Conservation (phyloP, 1,140 invertebrate genomes). For the Xylocopa sonorina region DNA sequence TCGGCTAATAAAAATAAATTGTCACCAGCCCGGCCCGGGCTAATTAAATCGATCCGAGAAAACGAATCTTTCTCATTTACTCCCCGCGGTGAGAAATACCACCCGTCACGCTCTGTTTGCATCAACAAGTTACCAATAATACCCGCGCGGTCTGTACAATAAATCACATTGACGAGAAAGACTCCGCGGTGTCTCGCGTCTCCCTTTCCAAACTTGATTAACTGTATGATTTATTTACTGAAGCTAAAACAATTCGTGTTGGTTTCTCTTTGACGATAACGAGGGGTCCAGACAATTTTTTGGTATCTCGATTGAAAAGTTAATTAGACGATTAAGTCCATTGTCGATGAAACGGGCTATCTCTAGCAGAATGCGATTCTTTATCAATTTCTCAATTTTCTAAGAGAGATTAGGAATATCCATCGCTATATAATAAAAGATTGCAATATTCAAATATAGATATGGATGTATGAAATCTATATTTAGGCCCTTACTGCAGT, state of each 20-base stretch:
- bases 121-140: constrained; percentile 39
- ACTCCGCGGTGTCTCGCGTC: neutral
- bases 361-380: neutral
- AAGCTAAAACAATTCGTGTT: too few species aligned
- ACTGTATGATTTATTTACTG: neutral
- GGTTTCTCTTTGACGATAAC: too few species aligned
- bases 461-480: too few species aligned
- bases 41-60: constrained; percentile 53
- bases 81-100: neutral
- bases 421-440: too few species aligned
- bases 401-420: too few species aligned
- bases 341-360: constrained; percentile 13
- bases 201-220: neutral
- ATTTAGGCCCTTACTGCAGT: too few species aligned
- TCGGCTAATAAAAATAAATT: constrained; percentile 75
- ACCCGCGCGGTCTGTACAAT: neutral
- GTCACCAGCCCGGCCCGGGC: constrained; percentile 51
- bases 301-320: constrained; percentile 32
- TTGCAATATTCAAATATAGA: too few species aligned
- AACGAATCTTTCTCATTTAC: constrained; percentile 30
- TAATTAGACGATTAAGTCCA: constrained; percentile 25
- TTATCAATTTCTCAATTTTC: too few species aligned
- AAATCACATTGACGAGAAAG: constrained; percentile 9
- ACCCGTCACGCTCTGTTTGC: constrained; percentile 8
- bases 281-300: too few species aligned